Evolutionary conservation across 2,797 vertebrate genomes (phyloP), one percentile per base, ranked within the genome.

Genomic region (Anguilla anguilla): DNA sequence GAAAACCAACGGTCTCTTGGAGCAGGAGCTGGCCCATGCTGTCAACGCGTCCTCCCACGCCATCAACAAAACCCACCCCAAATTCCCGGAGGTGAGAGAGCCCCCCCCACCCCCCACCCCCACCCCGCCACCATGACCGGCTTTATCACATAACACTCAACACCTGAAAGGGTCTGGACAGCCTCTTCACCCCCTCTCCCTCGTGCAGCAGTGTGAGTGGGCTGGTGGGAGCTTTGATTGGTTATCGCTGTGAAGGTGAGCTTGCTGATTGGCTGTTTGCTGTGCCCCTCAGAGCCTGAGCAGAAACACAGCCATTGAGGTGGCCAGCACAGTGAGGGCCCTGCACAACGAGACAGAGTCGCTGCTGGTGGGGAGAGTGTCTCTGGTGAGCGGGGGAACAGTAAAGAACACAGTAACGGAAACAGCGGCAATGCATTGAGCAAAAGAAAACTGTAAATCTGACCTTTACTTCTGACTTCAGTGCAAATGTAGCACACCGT

Each of bases 1-100:
- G 61, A 97, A 99, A 92, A 97, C 96, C 88, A 97, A 99, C 15
- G 96, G 97, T 74, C 96, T 99, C 10, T 89, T 99, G 88, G 99
- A 99, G 92, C 99, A 99, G 92, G 99, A 99, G 88, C 95, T 99
- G 91, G 99, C 99, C 86, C 99, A 99, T 2, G 98, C 98, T 0
- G 98, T 99, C 77, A 99, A 99, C 22, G 99, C 99, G 0, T 97
- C 98, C 19, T 99, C 99, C 2, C 99, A 99, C 22, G 98, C 98
- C 81, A 97, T 99, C 95, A 98, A 99, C 95, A 99, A 99, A 96
- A 98, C 98, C 67, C 98, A 98, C 91, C 98, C 98, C 2, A 97
- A 97, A 92, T 99, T 97, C 93, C 97, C 98, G 0, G 98, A 99
- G 98, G 98, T 99, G 90, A 94, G 94, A 4, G 1, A 2, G 7